Base-by-base conservation (phyloP, 2,113 vertebrate species). In the Falco punctatus region DNA sequence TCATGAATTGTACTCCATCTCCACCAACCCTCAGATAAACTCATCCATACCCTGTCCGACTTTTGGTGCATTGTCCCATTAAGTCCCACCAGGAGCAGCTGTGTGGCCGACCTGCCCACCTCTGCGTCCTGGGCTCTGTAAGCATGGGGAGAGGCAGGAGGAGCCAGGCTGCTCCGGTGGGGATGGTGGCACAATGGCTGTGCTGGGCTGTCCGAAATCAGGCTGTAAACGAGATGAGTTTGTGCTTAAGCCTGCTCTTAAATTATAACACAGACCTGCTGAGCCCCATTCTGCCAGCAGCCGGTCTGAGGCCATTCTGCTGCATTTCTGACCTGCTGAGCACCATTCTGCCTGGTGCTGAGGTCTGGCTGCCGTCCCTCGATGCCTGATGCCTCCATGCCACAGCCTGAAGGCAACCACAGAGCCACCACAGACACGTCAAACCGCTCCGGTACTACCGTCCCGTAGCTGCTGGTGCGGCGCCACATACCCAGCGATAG, bases 1-100 rank as follows among this genome's bases (percentile, higher is more conserved):
- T 30, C 51, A 51, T 11, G 55, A 40, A 15, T 8, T 1, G 7
- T 33, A 5, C 4, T 32, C 16, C 16, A 1, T 0, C 1, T 48
- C 58, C 69, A 58, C 23, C 33, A 14, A 0, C 14, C 17, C 46
- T 8, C 13, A 3, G 70, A 32, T 46, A 16, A 69, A 14, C 27
- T 70, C 75, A 24, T 32, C 64, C 52, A 1, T 5, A 15, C 5
- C 40, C 26, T 52, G 42, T 5, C n/a, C 72, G 32, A 8, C 44
- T 38, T 26, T 30, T 57, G 35, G 28, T 62, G 46, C 22, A 4
- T 44, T 40, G 13, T 58, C 40, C 79, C 33, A 13, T 42, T 3
- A 33, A 18, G n/a, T 46, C 5, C 4, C 23, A 8, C 6, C 33
- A 55, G 75, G 26, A 28, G 22, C 8, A 16, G 11, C 21, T 15